Conservation (phyloP, 2,888 invertebrate genomes). For the Argyresthia goedartella region DNA sequence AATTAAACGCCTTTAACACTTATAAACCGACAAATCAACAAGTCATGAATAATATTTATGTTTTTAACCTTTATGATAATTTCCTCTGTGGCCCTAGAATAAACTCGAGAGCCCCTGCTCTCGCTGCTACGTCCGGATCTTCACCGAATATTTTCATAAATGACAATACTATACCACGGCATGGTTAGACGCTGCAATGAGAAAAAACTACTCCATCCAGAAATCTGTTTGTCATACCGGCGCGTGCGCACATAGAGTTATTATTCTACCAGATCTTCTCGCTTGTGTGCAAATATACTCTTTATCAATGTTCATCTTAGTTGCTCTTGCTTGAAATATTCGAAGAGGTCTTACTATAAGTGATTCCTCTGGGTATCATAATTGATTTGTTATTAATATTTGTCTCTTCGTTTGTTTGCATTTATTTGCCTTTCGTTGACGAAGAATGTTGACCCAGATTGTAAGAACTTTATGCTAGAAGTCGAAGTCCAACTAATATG, state of each 20-base stretch:
- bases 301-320: too few species aligned
- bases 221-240: constrained; percentile 21
- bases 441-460: too few species aligned
- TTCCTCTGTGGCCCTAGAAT: constrained; percentile 45
- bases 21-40: constrained; percentile 55
- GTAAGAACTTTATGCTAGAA: too few species aligned
- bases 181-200: constrained; percentile 21
- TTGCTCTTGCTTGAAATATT: too few species aligned
- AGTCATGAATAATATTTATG: constrained; percentile 64
- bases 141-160: constrained; percentile 53
- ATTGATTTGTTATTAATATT: too few species aligned
- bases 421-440: too few species aligned
- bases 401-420: too few species aligned
- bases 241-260: constrained; percentile 26
- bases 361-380: too few species aligned
- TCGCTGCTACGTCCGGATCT: constrained; percentile 47
- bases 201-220: constrained; percentile 32
- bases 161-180: constrained; percentile 49
- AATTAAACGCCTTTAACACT: constrained; percentile 56
- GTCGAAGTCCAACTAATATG: too few species aligned
- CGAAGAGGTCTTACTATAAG: too few species aligned
- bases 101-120: constrained; percentile 44
- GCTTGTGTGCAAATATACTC: too few species aligned
- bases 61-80: constrained; percentile 57
- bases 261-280: too few species aligned